A percentile compares a stretch with the other conserved stretches of the same genome.
Conservation (phyloP, 2,113 vertebrate genomes). For the Anhinga rufa region DNA sequence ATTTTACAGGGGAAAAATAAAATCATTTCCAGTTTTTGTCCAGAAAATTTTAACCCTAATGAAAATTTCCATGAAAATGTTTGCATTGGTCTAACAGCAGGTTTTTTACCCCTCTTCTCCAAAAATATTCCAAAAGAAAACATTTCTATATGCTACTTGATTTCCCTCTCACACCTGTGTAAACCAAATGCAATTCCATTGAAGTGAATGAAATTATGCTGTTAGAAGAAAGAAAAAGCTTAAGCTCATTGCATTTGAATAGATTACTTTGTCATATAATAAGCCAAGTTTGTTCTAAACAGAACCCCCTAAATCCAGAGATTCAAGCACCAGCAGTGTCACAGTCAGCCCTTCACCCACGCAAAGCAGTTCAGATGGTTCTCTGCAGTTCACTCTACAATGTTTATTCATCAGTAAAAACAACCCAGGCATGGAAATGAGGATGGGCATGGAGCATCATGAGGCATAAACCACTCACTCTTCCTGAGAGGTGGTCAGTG, state of each 20-base stretch:
- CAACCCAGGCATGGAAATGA: background rate
- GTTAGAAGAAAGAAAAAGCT: background rate
- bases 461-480: background rate
- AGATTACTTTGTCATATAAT: constrained; percentile 3
- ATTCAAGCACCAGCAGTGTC: background rate
- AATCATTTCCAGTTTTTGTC: background rate
- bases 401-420: background rate
- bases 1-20: background rate
- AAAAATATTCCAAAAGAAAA: constrained; percentile 57
- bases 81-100: constrained; percentile 48
- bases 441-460: background rate
- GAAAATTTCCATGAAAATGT: constrained; percentile 57
- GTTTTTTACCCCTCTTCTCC: background rate
- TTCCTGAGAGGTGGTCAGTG: background rate
- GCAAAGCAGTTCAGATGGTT: background rate
- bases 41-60: constrained; percentile 46
- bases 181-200: constrained; percentile 46
- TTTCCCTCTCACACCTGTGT: constrained; percentile 58
- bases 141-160: constrained; percentile 50
- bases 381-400: background rate
- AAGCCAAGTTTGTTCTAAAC: background rate
- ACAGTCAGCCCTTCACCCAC: background rate
- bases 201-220: constrained; percentile 8
- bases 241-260: background rate
- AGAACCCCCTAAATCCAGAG: background rate